Percentiles rank a stretch among this genome's conserved stretches.
Evolutionary conservation across 1,140 invertebrate genomes (phyloP).

Genomic region (Calosoma granatense): DNA sequence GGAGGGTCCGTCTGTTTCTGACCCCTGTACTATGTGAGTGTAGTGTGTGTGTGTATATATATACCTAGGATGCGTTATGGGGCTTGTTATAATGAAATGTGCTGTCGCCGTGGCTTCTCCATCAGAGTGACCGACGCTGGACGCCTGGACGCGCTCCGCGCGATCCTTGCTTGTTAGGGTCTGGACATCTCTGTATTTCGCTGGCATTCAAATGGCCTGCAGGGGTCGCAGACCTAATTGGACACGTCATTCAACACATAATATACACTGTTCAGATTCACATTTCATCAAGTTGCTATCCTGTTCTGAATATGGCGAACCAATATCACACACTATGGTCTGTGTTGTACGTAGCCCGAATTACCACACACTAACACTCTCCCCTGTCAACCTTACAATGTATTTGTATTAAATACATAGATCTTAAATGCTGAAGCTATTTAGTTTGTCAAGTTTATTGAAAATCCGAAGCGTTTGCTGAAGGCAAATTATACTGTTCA

Average conservation of each 20-base stretch:
- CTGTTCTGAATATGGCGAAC: too few species aligned
- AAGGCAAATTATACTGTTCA: too few species aligned
- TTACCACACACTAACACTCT: too few species aligned
- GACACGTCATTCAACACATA: not conserved
- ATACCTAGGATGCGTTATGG: not conserved
- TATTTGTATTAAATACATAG: too few species aligned
- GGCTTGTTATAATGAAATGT: constrained; percentile 7
- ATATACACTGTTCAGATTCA: not conserved
- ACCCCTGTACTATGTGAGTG: not conserved
- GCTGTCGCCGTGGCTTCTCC: not conserved
- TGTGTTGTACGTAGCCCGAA: too few species aligned
- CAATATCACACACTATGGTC: too few species aligned
- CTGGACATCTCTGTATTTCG: not conserved
- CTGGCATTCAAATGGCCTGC: not conserved
- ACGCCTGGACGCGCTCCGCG: not conserved
- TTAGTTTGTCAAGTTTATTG: too few species aligned
- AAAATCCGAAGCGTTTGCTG: too few species aligned
- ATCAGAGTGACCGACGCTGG: not conserved
- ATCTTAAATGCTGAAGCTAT: too few species aligned
- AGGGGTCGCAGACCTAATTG: not conserved
- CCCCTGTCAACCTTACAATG: too few species aligned
- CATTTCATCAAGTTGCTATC: not conserved
- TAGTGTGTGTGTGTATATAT: not conserved
- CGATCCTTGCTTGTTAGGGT: not conserved
- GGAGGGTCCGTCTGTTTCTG: too few species aligned